These are phyloP conservation scores for Lepisosteus oculatus DNA, from an alignment of 2,113 vertebrate species.

Conservation along the genomic window DNA sequence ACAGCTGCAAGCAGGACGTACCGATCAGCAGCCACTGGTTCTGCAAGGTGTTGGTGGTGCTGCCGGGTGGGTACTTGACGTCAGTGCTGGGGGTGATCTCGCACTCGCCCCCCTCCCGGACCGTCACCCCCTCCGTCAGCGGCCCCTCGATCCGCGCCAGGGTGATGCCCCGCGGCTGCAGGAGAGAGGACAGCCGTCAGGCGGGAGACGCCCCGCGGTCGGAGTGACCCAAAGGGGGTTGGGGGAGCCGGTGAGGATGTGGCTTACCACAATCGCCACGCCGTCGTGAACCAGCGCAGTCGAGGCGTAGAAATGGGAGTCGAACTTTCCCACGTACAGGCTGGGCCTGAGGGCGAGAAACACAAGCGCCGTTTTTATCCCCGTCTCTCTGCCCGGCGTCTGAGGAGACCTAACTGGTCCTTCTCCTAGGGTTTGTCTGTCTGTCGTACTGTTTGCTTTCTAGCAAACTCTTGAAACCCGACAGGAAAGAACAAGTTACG, in stretches of 20 bases:
- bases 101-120: constrained; percentile 80
- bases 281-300: constrained; percentile 85
- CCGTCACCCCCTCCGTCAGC: constrained; percentile 79
- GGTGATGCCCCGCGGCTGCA: constrained; percentile 83
- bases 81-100: constrained; percentile 85
- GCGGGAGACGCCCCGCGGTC: too few species aligned
- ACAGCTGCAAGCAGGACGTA: constrained; percentile 36
- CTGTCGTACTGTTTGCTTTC: too few species aligned
- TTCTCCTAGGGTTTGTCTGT: too few species aligned
- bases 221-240: background rate
- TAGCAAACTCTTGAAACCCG: too few species aligned
- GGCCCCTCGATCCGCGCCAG: constrained; percentile 82
- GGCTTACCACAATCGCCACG: constrained; percentile 76
- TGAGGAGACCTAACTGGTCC: too few species aligned
- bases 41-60: constrained; percentile 60
- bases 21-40: constrained; percentile 96
- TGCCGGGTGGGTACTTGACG: constrained; percentile 85
- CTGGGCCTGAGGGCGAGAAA: constrained; percentile 68
- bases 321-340: constrained; percentile 85
- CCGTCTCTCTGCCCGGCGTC: too few species aligned
- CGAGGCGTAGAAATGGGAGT: constrained; percentile 83
- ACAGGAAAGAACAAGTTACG: too few species aligned
- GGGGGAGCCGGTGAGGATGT: background rate
- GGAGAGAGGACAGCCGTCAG: constrained; percentile 6
- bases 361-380: too few species aligned